Base-by-base conservation (phyloP, 2,888 invertebrate species). In the Miltochrista miniata region DNA sequence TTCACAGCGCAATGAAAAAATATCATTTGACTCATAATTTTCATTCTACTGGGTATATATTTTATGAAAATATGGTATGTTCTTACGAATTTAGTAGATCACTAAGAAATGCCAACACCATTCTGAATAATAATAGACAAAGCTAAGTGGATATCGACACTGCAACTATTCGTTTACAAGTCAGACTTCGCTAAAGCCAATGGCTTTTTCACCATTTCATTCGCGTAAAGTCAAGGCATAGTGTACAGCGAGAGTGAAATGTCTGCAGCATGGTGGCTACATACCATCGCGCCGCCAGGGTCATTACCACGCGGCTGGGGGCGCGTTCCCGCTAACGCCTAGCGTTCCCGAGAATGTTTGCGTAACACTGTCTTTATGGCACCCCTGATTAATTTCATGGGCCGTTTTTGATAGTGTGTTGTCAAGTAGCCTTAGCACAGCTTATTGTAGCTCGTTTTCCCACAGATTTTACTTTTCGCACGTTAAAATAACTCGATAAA, bases 251-350 rank as follows among this genome's bases (percentile, higher is more conserved):
- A 35, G 35, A 45, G n/a, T 13, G 14, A 35, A 38, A 11, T 24
- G 31, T 39, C 39, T 13, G 14, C 30, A 35, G 29, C 11, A 46
- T 49, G 43, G 50, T 45, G 48, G 68, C 58, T 74, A 74, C 78
- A 64, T 77, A 78, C 77, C 74, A 56, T 63, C 70, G 48, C 47
- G 72, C 64, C 36, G 50, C 70, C 72, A 74, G 75, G 81, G 78
- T 80, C 81, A 81, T 82, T 82, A 83, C 80, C 79, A 74, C 79
- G 68, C 74, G 71, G 62, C 68, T 70, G 72, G 74, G 78, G 74
- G 74, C 71, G 72, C 76, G 74, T 59, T 70, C 66, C 66, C 55
- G 59, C 67, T 67, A 73, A 61, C 66, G 70, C 56, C 65, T 60
- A 64, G 59, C 59, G 61, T 56, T 64, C 68, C 71, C 64, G 67